phyloP scores from a whole-genome alignment of 2,797 vertebrate genomes.

The Danio kyathit region DNA sequence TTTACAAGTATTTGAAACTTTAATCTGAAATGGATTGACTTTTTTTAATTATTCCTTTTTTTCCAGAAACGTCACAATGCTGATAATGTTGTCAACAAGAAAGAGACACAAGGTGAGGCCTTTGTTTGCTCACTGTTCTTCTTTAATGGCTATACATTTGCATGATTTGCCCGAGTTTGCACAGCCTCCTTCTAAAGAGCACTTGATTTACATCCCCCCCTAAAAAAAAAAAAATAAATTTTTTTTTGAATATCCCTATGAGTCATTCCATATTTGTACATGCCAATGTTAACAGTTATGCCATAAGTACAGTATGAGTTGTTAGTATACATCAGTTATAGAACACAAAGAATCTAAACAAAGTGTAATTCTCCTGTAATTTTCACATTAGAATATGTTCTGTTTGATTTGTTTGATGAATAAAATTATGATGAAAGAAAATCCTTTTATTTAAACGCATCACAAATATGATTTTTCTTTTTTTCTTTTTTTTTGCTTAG shows the following conservation, averaged over 20 bases:
- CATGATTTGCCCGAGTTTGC: not conserved
- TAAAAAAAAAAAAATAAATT: no score
- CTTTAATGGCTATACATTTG: not conserved
- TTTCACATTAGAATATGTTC: no score
- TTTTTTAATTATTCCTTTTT: slow-evolving; percentile 25
- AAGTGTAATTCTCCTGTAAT: no score
- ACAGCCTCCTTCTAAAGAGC: not conserved
- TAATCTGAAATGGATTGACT: not conserved
- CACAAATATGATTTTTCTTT: no score
- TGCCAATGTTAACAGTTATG: no score
- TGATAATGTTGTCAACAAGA: slow-evolving; percentile 95
- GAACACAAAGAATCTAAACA: no score
- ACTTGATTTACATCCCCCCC: not conserved
- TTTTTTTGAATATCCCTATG: no score
- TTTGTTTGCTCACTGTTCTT: not conserved
- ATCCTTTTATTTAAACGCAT: no score
- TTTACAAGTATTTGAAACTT: not conserved
- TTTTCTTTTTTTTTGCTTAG: no score
- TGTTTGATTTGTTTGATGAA: no score
- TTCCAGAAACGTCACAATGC: slow-evolving; percentile 97
- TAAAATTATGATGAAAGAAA: no score
- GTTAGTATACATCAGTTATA: not conserved
- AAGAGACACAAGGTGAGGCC: slow-evolving; percentile 94
- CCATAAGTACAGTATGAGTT: not conserved
- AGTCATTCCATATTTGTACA: no score